Percentiles rank a stretch among this genome's conserved stretches.
Evolutionary conservation across 2,888 invertebrate species (phyloP).

Genomic region (Nasonia oneida): DNA sequence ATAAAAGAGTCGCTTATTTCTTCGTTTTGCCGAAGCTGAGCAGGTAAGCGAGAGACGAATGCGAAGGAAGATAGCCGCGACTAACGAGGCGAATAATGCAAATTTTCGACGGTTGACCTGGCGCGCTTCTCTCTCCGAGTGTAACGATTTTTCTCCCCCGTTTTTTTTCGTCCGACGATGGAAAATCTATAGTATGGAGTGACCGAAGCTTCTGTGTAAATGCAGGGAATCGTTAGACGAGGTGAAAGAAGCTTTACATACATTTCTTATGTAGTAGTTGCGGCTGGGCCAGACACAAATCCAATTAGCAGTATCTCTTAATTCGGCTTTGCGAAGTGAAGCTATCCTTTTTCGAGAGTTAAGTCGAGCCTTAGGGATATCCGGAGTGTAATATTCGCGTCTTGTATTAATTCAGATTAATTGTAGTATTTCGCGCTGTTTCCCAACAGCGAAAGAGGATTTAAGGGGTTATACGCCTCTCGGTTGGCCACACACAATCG

Average conservation of each 20-base stretch:
- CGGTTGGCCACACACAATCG: not conserved
- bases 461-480: not conserved
- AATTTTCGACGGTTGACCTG: slow-evolving; percentile 40
- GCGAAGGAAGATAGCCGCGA: not conserved
- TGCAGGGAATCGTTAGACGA: not conserved
- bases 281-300: no score
- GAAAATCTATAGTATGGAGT: not conserved
- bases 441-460: no score
- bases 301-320: not conserved
- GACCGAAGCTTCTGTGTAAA: not conserved
- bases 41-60: not conserved
- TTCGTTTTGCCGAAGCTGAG: not conserved
- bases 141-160: not conserved
- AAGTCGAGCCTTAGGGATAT: not conserved
- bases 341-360: not conserved
- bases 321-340: not conserved
- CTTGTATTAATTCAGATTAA: not conserved
- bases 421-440: not conserved
- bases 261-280: no score
- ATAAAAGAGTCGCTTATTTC: not conserved
- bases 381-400: not conserved
- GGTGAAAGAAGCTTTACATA: not conserved
- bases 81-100: slow-evolving; percentile 45
- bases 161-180: not conserved
- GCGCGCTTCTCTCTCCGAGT: not conserved